These are phyloP conservation scores for Cyrtodaria siliqua DNA, from an alignment of 2,888 invertebrate genomes.

Conservation along the genomic window DNA sequence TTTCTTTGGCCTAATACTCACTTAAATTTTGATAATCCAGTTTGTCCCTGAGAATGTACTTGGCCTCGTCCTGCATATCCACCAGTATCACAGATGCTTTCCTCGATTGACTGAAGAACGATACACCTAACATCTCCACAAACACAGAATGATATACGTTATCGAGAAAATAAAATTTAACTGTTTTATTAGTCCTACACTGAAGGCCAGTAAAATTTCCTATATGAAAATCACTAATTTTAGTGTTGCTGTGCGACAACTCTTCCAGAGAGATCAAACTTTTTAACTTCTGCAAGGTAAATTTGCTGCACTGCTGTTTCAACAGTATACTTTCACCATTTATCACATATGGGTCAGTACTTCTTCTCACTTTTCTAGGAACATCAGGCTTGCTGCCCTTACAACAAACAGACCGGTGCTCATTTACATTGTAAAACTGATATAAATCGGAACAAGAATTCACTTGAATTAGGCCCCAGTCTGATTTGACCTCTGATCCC, in stretches of 20 bases:
- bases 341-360: constrained; percentile 71
- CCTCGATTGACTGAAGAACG: constrained; percentile 83
- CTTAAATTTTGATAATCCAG: constrained; percentile 85
- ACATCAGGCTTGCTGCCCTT: constrained; percentile 51
- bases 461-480: constrained; percentile 40
- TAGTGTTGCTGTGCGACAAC: constrained; percentile 28
- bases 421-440: constrained; percentile 74
- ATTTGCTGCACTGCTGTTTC: constrained; percentile 67
- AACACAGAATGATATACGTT: constrained; percentile 91
- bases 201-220: constrained; percentile 81
- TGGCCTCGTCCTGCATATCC: constrained; percentile 89
- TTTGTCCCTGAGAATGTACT: constrained; percentile 88
- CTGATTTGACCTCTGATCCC: constrained; percentile 33
- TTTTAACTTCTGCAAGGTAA: constrained; percentile 71
- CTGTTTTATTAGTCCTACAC: constrained; percentile 88
- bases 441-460: constrained; percentile 71
- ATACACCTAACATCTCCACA: constrained; percentile 91
- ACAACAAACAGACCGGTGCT: constrained; percentile 75
- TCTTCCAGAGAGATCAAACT: constrained; percentile 54
- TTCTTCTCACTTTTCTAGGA: constrained; percentile 51
- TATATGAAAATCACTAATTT: constrained; percentile 40
- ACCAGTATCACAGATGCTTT: constrained; percentile 89
- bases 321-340: constrained; percentile 62
- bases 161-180: constrained; percentile 91
- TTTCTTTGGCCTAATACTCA: too few relatives aligned